These are phyloP conservation scores for Drosophila quasianomalipes DNA, from an alignment of 2,888 invertebrate genomes.

Conservation along the genomic window DNA sequence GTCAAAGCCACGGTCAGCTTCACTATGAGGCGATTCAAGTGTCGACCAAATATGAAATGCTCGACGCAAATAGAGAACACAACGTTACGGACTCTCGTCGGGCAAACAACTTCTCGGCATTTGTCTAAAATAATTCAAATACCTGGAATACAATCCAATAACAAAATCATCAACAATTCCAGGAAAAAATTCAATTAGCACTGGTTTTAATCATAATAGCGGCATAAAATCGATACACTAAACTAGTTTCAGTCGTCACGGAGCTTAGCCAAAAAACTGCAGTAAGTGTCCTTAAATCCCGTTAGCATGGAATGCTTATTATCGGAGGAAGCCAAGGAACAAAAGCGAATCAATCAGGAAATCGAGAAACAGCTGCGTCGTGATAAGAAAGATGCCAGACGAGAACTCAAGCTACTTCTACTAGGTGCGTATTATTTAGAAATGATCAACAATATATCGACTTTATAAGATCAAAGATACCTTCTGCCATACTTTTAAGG, in stretches of 20 bases:
- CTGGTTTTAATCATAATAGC: not conserved
- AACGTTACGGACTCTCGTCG: constrained; percentile 55
- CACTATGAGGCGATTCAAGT: constrained; percentile 10
- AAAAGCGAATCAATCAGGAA: constrained; percentile 99
- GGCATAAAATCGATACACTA: not conserved
- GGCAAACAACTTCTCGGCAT: constrained; percentile 49
- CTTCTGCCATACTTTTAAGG: not conserved
- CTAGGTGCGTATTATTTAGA: constrained; percentile 91
- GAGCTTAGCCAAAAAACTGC: constrained; percentile 21
- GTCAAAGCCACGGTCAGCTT: constrained; percentile 56
- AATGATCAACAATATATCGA: not conserved
- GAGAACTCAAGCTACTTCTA: constrained; percentile 97
- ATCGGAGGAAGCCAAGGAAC: constrained; percentile 99
- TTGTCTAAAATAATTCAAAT: constrained; percentile 1
- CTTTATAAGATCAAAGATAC: not conserved
- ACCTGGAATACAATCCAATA: constrained; percentile 3
- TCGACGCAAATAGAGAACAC: constrained; percentile 46
- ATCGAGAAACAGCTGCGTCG: constrained; percentile 99
- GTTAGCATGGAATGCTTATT: constrained; percentile 99
- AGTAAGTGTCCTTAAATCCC: constrained; percentile 76
- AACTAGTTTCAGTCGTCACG: constrained; percentile 34
- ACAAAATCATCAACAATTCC: not conserved
- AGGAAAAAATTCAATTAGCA: not conserved
- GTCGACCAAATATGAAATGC: constrained; percentile 48
- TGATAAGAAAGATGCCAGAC: constrained; percentile 99